These are phyloP conservation scores for Prinia subflava DNA, from an alignment of 2,113 vertebrate species.

Conservation along the genomic window DNA sequence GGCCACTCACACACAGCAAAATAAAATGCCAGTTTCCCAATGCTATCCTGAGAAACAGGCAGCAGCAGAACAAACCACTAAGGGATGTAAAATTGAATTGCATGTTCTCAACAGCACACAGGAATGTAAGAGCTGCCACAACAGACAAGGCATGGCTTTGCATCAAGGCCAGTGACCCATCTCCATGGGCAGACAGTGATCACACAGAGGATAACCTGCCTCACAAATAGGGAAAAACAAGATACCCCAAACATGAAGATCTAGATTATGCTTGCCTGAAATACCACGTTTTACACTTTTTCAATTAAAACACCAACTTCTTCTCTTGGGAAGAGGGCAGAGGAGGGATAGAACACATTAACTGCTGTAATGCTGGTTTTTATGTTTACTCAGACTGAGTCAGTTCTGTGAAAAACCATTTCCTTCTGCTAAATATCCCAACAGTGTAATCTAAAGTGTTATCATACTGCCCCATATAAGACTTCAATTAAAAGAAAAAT, in stretches of 20 bases:
- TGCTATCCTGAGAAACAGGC: neutral
- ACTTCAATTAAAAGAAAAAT: neutral
- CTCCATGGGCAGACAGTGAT: neutral
- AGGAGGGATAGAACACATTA: neutral
- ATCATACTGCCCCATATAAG: neutral
- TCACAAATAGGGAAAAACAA: neutral
- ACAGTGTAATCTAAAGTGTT: neutral
- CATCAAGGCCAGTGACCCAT: neutral
- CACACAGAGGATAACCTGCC: neutral
- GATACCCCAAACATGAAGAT: neutral
- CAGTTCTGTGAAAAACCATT: neutral
- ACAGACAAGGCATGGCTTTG: neutral
- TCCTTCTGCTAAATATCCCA: slow-evolving; percentile 12
- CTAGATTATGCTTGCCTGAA: neutral
- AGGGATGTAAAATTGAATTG: neutral
- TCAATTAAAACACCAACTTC: neutral
- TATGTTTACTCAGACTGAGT: neutral
- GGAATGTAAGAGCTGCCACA: neutral
- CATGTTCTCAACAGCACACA: neutral
- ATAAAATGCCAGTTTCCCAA: neutral
- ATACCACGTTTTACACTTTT: neutral
- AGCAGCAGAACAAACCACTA: neutral
- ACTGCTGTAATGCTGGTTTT: neutral
- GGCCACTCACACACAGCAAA: neutral
- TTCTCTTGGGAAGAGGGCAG: neutral